Percentiles rank a stretch among this genome's conserved stretches.
phyloP scores from a whole-genome alignment of 2,888 invertebrate genomes.

The Noctua janthina region DNA sequence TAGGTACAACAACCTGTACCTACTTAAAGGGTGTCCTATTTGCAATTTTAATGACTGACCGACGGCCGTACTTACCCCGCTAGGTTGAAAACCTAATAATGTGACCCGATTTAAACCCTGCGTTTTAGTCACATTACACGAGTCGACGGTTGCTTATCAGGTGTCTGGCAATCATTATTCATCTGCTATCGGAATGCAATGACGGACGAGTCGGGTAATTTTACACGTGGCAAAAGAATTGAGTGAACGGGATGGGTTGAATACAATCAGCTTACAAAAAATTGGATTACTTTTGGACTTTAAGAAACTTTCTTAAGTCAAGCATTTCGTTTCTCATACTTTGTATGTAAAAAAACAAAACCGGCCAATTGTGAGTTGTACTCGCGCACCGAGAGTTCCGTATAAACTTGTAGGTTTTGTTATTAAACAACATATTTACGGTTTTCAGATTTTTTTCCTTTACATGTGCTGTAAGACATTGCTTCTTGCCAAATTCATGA shows the following conservation, averaged over 20 bases:
- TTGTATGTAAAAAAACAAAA: too few species aligned
- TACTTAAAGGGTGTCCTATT: slow-evolving; percentile 26
- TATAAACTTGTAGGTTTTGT: too few species aligned
- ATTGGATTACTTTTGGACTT: too few species aligned
- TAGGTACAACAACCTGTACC: neutral
- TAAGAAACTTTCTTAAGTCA: too few species aligned
- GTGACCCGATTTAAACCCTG: slow-evolving; percentile 17
- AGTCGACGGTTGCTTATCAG: neutral
- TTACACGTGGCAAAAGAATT: neutral
- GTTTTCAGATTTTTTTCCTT: too few species aligned
- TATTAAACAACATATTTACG: too few species aligned
- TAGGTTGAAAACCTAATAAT: slow-evolving; percentile 34
- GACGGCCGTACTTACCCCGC: slow-evolving; percentile 39
- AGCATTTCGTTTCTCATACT: too few species aligned
- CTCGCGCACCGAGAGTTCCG: too few species aligned
- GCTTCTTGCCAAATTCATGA: too few species aligned
- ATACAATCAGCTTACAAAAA: neutral
- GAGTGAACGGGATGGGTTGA: too few species aligned
- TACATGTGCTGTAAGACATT: too few species aligned
- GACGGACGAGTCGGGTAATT: slow-evolving; percentile 4
- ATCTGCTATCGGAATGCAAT: slow-evolving; percentile 25
- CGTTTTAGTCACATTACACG: slow-evolving; percentile 37
- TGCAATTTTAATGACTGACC: slow-evolving; percentile 42
- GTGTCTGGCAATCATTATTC: slow-evolving; percentile 33
- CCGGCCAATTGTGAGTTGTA: too few species aligned